Evolutionary conservation across 2,888 invertebrate species (phyloP), one percentile per base, ranked within the genome.

Genomic region (Steinernema scapterisci): DNA sequence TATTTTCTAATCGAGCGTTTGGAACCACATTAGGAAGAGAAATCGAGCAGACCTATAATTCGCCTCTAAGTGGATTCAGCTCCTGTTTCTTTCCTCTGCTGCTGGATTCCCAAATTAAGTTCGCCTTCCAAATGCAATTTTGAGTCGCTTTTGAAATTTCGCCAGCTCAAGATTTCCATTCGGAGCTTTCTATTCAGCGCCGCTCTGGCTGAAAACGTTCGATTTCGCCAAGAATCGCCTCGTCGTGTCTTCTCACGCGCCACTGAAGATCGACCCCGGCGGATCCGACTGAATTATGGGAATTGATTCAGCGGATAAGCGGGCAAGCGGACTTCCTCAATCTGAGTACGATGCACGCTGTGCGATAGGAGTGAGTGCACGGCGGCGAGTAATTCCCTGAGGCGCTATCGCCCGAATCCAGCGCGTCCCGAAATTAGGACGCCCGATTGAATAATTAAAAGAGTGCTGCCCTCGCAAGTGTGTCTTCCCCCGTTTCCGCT

Each of bases 361-460:
- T 31, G 38, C 38, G 63, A 63, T 63, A 63, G 31, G 38, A 25
- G 38, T 11, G 38, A 25, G 38, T 11, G 54, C 54, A 13, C 23
- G 52, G 38, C 31, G 48, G n/a, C 16, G 19, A 48, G n/a, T 16
- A 63, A 63, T 63, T 63, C 63, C 63, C 63, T 63, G 31, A 63
- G 63, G 63, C 63, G 27, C 63, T 63, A 63, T 63, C 63, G 63
- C 63, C 63, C 63, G 31, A 3, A 27, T 6, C 63, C 63, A 21
- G 21, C 27, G n/a, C n/a, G n/a, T n/a, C n/a, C 16, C 63, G 63
- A 63, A 63, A 63, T 63, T 63, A 63, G 63, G 27, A 63, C 27
- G 27, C 63, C 3, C 63, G 63, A 63, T 63, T 63, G 63, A 63
- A 63, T 63, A 63, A 63, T 63, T 63, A 63, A 63, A 48, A 63